Base-by-base conservation (phyloP, 2,888 invertebrate genomes). In the Schizotus pectinicornis region DNA sequence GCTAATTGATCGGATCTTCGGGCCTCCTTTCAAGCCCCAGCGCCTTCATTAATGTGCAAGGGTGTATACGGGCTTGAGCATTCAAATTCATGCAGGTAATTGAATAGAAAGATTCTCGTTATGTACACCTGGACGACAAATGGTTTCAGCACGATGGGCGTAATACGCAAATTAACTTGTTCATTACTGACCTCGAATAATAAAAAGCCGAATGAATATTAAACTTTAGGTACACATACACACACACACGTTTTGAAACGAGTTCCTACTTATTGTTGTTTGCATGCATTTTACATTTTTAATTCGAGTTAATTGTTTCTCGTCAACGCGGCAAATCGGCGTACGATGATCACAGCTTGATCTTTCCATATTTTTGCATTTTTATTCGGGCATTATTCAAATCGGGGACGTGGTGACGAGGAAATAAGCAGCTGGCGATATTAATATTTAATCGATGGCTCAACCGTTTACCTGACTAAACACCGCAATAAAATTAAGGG, bases 111-210 rank as follows among this genome's bases (percentile, higher is more conserved):
- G 52, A 57, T 57, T 57, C 52, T 52, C 38, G 52, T 52, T 52
- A 57, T 31, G 6, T 58, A 58, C 57, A 58, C 57, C 52, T 53
- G 57, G 57, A 58, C 41, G 57, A 58, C 57, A 58, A 58, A 58
- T 58, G 53, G 57, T 58, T 42, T 42, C 30, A 11, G 30, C 11
- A 47, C 48, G 41, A 58, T 58, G 57, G 57, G 57, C 57, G 57
- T 58, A 58, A 58, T 58, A 58, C 57, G 57, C 57, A 58, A 58
- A 58, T 58, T 53, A 58, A 58, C 57, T 53, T 58, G 57, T 58
- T 53, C 57, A 58, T 58, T 53, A 58, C 50, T 58, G 57, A 58
- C 57, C 57, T 58, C 57, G 57, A 58, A 58, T 52, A 41, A 52
- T 12, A 57, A 52, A 57, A 57, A 57, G 45, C 39, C 33, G 34